A percentile compares a stretch with the other conserved stretches of the same genome.
Conservation (phyloP, 2,888 invertebrate species). For the Scotopteryx bipunctaria region DNA sequence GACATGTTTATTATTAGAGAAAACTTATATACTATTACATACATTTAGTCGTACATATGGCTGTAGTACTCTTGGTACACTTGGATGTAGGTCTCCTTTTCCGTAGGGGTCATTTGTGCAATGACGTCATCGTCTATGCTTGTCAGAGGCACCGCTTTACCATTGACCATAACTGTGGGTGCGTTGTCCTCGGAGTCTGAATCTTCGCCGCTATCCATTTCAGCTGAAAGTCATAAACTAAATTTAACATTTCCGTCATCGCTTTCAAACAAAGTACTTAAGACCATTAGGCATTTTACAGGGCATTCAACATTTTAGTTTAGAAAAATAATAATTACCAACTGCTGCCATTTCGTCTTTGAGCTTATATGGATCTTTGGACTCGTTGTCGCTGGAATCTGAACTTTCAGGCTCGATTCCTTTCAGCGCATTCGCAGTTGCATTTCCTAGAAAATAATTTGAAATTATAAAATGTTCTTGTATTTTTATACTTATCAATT, state of each 20-base stretch:
- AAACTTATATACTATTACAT: conserved; percentile 31
- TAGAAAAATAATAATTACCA: conserved; percentile 73
- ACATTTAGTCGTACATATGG: conserved; percentile 89
- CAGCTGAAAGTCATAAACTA: conserved; percentile 71
- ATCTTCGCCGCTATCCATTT: conserved; percentile 87
- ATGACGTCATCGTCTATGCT: conserved; percentile 94
- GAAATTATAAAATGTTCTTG: no score
- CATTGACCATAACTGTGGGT: conserved; percentile 92
- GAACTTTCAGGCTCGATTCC: conserved; percentile 83
- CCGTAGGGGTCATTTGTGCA: conserved; percentile 94
- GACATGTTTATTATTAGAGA: conserved; percentile 15
- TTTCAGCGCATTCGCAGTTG: conserved; percentile 84
- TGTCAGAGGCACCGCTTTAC: conserved; percentile 90
- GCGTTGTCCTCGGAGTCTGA: conserved; percentile 91
- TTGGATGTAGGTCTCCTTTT: conserved; percentile 97
- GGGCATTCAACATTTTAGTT: no score
- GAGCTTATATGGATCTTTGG: conserved; percentile 81
- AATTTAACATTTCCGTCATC: no score
- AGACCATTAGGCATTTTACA: no score
- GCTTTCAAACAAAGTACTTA: no score
- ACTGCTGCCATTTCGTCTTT: conserved; percentile 86
- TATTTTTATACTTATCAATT: no score
- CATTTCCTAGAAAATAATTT: conserved; percentile 57
- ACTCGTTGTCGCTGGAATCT: conserved; percentile 93
- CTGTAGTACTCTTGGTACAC: conserved; percentile 97